Evolutionary conservation across 2,888 invertebrate species (phyloP).

Genomic region (Drosophila cognata): DNA sequence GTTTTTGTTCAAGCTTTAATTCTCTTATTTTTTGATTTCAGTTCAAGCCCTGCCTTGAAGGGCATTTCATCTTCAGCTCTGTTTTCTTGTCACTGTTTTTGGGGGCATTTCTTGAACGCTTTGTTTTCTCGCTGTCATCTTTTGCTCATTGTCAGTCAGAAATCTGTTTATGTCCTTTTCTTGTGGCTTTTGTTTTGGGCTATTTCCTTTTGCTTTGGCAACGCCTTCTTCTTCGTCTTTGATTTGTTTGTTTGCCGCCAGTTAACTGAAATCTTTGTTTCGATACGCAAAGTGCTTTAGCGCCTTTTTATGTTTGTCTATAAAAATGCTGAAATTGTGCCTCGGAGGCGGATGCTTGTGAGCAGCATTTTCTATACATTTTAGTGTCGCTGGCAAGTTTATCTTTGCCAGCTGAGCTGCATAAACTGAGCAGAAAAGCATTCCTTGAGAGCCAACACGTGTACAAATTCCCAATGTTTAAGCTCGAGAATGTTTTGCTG

Average conservation of each 20-base stretch:
- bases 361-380: not conserved
- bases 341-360: conserved; percentile 4
- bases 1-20: not conserved
- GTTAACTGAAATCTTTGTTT: conserved; percentile 51
- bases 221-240: conserved; percentile 8
- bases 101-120: conserved; percentile 18
- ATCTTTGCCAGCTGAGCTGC: conserved; percentile 18
- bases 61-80: not conserved
- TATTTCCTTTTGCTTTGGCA: conserved; percentile 65
- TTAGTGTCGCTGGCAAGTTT: conserved; percentile 20
- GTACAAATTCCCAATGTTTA: conserved; percentile 3
- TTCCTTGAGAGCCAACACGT: conserved; percentile 8
- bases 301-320: conserved; percentile 64
- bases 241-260: conserved; percentile 4
- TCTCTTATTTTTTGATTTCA: not conserved
- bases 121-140: conserved; percentile 48
- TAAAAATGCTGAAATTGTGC: conserved; percentile 56
- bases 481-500: not conserved
- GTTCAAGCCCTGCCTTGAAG: not conserved
- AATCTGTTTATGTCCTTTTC: conserved; percentile 58
- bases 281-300: conserved; percentile 66
- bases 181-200: conserved; percentile 64
- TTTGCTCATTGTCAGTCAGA: conserved; percentile 40
- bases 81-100: conserved; percentile 5
- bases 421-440: not conserved